Base-by-base conservation (phyloP, 2,797 vertebrate species). In the Sternotherus odoratus region DNA sequence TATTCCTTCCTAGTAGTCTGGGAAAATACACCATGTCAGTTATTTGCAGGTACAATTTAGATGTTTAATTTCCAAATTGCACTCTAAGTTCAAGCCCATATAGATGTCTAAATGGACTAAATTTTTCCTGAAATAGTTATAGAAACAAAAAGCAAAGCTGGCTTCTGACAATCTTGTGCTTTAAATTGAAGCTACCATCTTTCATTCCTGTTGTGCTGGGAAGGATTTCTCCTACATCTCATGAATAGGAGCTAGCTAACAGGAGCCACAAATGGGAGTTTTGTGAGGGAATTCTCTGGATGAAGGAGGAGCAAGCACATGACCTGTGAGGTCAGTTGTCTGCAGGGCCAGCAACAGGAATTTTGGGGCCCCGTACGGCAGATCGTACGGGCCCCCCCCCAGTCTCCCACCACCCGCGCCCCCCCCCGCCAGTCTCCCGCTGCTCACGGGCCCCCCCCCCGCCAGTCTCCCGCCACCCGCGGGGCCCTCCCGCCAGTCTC, bases 1-100 rank as follows among this genome's bases (percentile, higher is more conserved):
- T 0, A 54, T 91, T 88, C 83, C 53, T 66, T 82, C 36, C 0
- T 69, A 86, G 26, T 49, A 82, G 86, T 60, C 87, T 94, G 86
- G 85, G 93, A 96, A 96, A 92, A 51, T 39, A 46, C 1, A 89
- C 46, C 78, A 89, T 91, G 83, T 81, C 79, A 75, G 81, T 88
- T 86, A 60, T 60, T 60, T 60, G 56, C 56, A 30, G 28, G 13
- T 60, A 28, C 56, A 16, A 60, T 33, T 57, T 60, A 60, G 56
- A 60, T 60, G 56, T 60, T 28, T 30, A 12, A 60, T 60, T 60
- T 60, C 56, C 30, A 51, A 89, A 86, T 49, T 86, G 51, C 83
- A 91, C 2, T 69, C 33, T 89, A 12, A 91, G 87, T 79, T 91
- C 79, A 85, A 85, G 79, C 66, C n/a, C 57, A 89, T 21, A 88